Evolutionary conservation across 1,140 invertebrate species (phyloP), one percentile per base, ranked within the genome.

Genomic region (Chymomyza costata): DNA sequence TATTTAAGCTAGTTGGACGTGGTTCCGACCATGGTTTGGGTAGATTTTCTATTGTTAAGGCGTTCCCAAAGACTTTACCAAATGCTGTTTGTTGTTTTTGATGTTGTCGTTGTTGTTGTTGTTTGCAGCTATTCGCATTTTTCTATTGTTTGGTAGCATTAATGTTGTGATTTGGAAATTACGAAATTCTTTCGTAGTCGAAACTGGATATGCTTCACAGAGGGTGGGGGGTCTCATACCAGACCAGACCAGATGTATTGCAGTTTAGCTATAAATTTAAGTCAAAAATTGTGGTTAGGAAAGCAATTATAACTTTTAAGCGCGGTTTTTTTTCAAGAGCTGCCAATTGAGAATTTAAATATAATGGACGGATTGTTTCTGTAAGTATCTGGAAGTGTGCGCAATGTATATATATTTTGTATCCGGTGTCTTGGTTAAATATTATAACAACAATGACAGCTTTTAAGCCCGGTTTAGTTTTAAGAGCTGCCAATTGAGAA

Each of bases 111-210:
- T 52, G 25, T 34, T 43, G 34, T 18, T 38, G 6, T 59, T 18
- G 8, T 18, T 30, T 53, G 40, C 25, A 30, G 43, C 43, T 31
- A 39, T 31, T 52, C 51, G 54, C 54, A 58, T 41, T 63, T 58
- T 63, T 51, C 45, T 54, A 63, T 63, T 63, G 59, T 62, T 50
- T 57, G 19, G 40, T 30, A 53, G 59, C 59, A 62, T 62, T 62
- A 62, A 62, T 62, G 48, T 48, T 62, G 59, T 49, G 52, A 45
- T 61, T 50, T 43, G 25, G 10, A 58, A 58, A 58, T 63, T 63
- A 63, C 54, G 59, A 63, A 63, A 63, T 63, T 63, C 54, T 58
- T 37, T 19, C 11, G 47, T 38, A 38, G 31, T 21, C 11, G 17
- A 61, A 44, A 28, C 37, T 32, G 16, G 14, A 18, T 10, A 10